These are phyloP conservation scores for Lasioglossum morio DNA, from an alignment of 2,888 invertebrate genomes.

Conservation along the genomic window DNA sequence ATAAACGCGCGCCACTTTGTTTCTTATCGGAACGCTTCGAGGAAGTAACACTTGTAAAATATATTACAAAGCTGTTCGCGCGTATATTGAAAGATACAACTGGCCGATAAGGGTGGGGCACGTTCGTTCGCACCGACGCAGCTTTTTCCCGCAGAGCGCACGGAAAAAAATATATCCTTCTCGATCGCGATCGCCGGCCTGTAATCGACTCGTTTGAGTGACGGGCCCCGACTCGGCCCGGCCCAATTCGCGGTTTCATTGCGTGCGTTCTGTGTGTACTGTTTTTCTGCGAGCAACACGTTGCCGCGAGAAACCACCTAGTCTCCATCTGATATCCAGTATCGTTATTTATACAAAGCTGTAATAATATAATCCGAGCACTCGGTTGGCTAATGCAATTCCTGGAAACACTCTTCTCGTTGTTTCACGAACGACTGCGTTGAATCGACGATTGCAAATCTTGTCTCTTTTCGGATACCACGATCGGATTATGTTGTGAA, in stretches of 20 bases:
- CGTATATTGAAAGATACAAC: slow-evolving; percentile 63
- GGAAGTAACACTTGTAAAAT: slow-evolving; percentile 70
- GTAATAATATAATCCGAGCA: slow-evolving; percentile 23
- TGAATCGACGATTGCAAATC: background rate
- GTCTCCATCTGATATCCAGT: slow-evolving; percentile 51
- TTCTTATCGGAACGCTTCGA: slow-evolving; percentile 58
- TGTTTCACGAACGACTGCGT: background rate
- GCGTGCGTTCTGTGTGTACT: background rate
- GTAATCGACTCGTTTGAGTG: background rate
- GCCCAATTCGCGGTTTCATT: background rate
- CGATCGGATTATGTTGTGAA: too few species aligned
- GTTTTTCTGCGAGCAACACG: slow-evolving; percentile 24
- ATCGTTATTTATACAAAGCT: slow-evolving; percentile 45
- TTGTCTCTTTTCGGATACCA: background rate
- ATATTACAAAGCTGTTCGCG: slow-evolving; percentile 45
- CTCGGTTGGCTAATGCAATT: slow-evolving; percentile 18
- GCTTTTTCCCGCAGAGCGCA: slow-evolving; percentile 2
- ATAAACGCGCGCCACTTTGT: slow-evolving; percentile 54
- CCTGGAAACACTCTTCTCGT: background rate
- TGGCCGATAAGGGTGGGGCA: slow-evolving; percentile 42
- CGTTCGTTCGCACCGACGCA: background rate
- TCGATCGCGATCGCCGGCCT: slow-evolving; percentile 21
- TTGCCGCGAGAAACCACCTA: background rate
- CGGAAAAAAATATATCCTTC: background rate
- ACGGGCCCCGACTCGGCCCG: background rate